Evolutionary conservation across 1,140 invertebrate genomes (phyloP).

Genomic region (Drosophila eugracilis): DNA sequence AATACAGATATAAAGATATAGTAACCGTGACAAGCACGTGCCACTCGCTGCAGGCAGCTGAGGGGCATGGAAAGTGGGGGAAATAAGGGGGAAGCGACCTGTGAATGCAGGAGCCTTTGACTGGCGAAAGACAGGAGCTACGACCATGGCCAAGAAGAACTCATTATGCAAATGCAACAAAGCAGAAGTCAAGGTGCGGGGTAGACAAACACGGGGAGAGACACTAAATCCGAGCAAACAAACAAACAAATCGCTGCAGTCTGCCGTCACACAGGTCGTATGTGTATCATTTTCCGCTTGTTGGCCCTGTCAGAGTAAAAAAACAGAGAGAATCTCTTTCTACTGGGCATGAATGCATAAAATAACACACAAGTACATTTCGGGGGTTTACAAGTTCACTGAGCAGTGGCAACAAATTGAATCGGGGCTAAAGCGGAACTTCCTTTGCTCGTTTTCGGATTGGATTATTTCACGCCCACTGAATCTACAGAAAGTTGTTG

Average conservation of each 20-base stretch:
- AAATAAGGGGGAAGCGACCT: neutral
- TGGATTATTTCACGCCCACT: constrained; percentile 30
- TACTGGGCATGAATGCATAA: constrained; percentile 33
- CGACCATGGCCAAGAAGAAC: constrained; percentile 42
- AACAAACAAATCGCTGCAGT: constrained; percentile 35
- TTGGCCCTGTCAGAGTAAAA: constrained; percentile 34
- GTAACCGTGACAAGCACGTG: constrained; percentile 50
- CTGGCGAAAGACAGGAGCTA: constrained; percentile 23
- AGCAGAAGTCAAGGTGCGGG: constrained; percentile 8
- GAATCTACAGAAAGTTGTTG: constrained; percentile 3
- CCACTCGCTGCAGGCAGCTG: constrained; percentile 38
- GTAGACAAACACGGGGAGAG: neutral
- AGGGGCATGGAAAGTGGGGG: neutral
- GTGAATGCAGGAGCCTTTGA: constrained; percentile 48
- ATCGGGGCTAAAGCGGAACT: constrained; percentile 18
- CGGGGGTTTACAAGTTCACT: constrained; percentile 28
- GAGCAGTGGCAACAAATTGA: constrained; percentile 33
- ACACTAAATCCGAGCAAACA: constrained; percentile 20
- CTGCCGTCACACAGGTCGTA: constrained; percentile 43
- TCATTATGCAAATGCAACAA: constrained; percentile 52
- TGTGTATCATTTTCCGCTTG: constrained; percentile 60
- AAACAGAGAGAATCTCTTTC: constrained; percentile 5
- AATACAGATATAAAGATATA: constrained; percentile 10
- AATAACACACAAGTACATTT: constrained; percentile 6
- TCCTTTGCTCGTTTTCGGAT: constrained; percentile 25